Evolutionary conservation across 1,140 invertebrate species (phyloP).

Genomic region (Halotydeus destructor): DNA sequence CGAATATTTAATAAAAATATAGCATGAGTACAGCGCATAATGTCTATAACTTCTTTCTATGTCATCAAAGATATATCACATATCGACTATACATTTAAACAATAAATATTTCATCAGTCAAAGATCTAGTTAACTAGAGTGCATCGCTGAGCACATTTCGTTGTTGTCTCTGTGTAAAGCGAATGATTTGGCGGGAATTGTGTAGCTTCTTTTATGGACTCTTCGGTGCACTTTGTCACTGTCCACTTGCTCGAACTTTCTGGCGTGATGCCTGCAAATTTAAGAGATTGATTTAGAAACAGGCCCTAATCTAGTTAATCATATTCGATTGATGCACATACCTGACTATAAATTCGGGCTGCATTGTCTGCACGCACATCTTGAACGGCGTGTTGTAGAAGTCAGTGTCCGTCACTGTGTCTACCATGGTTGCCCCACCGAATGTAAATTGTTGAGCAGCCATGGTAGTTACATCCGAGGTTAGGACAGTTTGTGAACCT

Average conservation of each 20-base stretch:
- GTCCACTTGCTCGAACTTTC: conserved; percentile 34
- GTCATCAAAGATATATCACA: too few relatives aligned
- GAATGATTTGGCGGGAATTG: conserved; percentile 43
- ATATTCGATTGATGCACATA: conserved; percentile 23
- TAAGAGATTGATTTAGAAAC: conserved; percentile 3
- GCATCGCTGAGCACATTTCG: conserved; percentile 40
- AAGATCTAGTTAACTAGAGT: conserved; percentile 1
- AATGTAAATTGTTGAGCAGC: conserved; percentile 28
- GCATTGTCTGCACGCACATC: conserved; percentile 54
- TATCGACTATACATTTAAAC: too few relatives aligned
- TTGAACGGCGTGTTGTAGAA: conserved; percentile 47
- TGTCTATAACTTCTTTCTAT: too few relatives aligned
- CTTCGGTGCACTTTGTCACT: conserved; percentile 35
- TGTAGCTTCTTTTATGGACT: conserved; percentile 32
- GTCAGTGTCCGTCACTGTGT: conserved; percentile 51
- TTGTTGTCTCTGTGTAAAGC: conserved; percentile 54
- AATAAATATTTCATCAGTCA: too few relatives aligned
- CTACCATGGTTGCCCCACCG: conserved; percentile 43
- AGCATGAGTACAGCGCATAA: too few relatives aligned
- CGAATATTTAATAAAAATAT: too few relatives aligned
- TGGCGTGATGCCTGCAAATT: conserved; percentile 35
- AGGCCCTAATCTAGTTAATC: conserved; percentile 5
- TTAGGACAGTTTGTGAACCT: conserved; percentile 40
- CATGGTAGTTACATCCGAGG: conserved; percentile 17
- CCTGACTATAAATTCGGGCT: conserved; percentile 42